phyloP scores from a whole-genome alignment of 2,113 vertebrate genomes.

The Emydocephalus ijimae region DNA sequence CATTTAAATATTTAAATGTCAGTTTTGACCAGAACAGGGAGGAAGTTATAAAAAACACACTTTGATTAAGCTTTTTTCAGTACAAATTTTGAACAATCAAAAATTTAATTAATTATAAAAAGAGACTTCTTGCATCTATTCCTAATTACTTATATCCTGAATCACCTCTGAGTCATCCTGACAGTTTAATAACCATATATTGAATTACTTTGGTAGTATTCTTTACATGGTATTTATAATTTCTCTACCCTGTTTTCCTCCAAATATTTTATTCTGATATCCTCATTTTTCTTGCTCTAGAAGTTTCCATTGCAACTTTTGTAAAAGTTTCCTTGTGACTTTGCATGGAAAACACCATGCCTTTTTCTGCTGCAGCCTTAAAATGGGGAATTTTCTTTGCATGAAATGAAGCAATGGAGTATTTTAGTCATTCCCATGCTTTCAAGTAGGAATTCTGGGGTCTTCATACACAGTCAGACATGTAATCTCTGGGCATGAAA shows the following conservation, averaged over 20 bases:
- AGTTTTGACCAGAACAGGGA: background rate
- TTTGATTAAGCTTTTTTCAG: background rate
- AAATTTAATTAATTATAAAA: background rate
- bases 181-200: background rate
- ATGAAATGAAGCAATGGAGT: background rate
- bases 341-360: background rate
- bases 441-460: background rate
- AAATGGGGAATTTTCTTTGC: background rate
- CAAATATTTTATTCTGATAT: background rate
- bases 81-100: background rate
- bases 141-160: background rate
- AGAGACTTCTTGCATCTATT: background rate
- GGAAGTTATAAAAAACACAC: background rate
- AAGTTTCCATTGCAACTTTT: background rate
- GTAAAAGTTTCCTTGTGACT: background rate
- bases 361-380: background rate
- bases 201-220: background rate
- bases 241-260: background rate
- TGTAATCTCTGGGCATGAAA: background rate
- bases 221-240: background rate
- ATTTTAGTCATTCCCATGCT: background rate
- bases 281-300: background rate
- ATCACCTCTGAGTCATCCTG: background rate
- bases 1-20: background rate
- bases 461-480: background rate